Evolutionary conservation across 1,140 invertebrate species (phyloP).

Genomic region (Ceratitis capitata): DNA sequence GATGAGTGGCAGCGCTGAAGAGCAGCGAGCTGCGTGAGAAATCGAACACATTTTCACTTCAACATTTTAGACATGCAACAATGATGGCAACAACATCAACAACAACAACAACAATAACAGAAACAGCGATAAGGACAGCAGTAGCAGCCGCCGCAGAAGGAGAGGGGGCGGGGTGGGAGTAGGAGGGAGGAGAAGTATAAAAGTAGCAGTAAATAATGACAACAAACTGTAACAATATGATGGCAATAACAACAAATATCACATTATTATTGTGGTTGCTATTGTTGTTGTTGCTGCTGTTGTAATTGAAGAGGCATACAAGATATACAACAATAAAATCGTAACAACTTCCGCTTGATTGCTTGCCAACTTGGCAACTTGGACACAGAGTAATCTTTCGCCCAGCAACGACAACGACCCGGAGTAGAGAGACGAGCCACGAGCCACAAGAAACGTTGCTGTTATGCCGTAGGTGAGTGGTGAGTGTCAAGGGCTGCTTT

Average conservation of each 20-base stretch:
- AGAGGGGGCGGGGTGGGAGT: too few species aligned
- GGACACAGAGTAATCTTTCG: too few species aligned
- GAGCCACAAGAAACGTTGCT: not conserved
- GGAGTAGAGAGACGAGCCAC: not conserved
- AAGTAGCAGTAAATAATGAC: too few species aligned
- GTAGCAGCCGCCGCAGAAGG: not conserved
- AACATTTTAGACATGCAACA: conserved; percentile 54
- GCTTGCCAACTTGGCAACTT: not conserved
- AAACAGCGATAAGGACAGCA: not conserved
- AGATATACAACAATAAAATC: conserved; percentile 18
- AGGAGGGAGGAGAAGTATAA: not conserved
- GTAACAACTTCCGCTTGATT: conserved; percentile 20
- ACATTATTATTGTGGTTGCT: too few species aligned
- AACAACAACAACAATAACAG: not conserved
- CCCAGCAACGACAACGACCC: not conserved
- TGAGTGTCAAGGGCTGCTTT: not conserved
- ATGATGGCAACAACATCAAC: not conserved
- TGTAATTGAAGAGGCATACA: too few species aligned
- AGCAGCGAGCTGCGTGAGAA: conserved; percentile 53
- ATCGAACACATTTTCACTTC: conserved; percentile 62
- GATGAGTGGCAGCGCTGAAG: not conserved
- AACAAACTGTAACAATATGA: not conserved
- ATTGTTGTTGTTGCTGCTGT: too few species aligned
- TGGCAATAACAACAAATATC: not conserved
- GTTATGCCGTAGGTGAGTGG: not conserved